Evolutionary conservation across 2,113 vertebrate genomes (phyloP), one percentile per base, ranked within the genome.

Genomic region (Theristicus caerulescens): DNA sequence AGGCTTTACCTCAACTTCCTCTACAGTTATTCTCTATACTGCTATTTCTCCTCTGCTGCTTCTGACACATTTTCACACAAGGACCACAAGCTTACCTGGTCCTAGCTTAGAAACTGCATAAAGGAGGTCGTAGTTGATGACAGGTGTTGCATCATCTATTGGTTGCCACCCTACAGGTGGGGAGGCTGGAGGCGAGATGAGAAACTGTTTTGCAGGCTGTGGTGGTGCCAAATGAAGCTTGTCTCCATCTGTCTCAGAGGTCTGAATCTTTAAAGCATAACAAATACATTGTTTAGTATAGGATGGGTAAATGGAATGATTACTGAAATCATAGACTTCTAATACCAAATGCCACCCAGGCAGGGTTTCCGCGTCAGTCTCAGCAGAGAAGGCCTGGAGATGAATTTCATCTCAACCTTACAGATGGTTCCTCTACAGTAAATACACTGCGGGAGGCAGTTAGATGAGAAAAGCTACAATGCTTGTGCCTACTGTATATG

Each of bases 81-180:
- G 21, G 73, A 61, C 40, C 51, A 5, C 24, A 18, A 73, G 19
- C 77, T 98, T 95, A 99, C 99, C 99, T 97, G 99, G 98, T 91
- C 98, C 98, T 78, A 99, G 98, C 92, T 99, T 99, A 65, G 98
- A 98, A 84, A 99, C 98, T 6, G 99, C 98, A 20, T 98, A 99
- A 69, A 99, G 98, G 77, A 99, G 98, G 97, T 99, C 99, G 1
- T 99, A 99, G 97, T 99, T 99, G 95, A 99, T 99, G 93, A 99
- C 98, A 6, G 98, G 98, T 3, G 98, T 99, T 86, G 98, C 98
- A 46, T 99, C 99, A 13, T 98, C 98, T 80, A 98, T 98, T 40
- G 98, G 98, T 93, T 99, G 98, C 99, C 99, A 99, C 92, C 98
- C 98, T 20, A 98, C 97, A 24, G 99, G 99, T 46, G 98, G 99